These are phyloP conservation scores for Drosophila lacertosa DNA, from an alignment of 1,140 invertebrate species.

Conservation along the genomic window DNA sequence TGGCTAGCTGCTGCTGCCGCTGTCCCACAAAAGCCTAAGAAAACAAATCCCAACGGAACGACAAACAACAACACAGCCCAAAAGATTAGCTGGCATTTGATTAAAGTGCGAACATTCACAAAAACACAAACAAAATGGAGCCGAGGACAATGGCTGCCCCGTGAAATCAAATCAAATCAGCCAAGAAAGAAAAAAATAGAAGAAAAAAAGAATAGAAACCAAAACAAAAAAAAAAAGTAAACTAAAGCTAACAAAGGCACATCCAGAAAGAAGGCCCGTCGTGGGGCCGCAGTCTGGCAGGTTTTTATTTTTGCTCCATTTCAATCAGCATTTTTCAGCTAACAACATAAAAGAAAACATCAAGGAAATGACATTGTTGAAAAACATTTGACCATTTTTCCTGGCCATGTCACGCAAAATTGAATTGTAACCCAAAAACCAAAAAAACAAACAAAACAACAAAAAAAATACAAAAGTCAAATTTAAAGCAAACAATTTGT, in stretches of 20 bases:
- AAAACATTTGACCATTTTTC: constrained; percentile 79
- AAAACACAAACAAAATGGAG: constrained; percentile 27
- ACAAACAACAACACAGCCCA: constrained; percentile 38
- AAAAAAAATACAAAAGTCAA: constrained; percentile 26
- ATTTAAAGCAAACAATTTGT: constrained; percentile 14
- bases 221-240: constrained; percentile 52
- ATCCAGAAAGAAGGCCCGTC: constrained; percentile 28
- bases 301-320: constrained; percentile 45
- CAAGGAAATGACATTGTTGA: constrained; percentile 74
- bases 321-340: constrained; percentile 72
- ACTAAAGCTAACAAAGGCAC: constrained; percentile 57
- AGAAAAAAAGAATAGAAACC: constrained; percentile 36
- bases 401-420: constrained; percentile 60
- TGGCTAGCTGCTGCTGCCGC: constrained; percentile 27
- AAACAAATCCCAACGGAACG: constrained; percentile 48
- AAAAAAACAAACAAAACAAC: constrained; percentile 30
- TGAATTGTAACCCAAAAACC: constrained; percentile 64
- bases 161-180: constrained; percentile 73
- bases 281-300: background rate
- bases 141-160: constrained; percentile 48
- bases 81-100: constrained; percentile 72
- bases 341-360: constrained; percentile 61
- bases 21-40: constrained; percentile 30
- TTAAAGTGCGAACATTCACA: constrained; percentile 75
- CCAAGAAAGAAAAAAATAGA: constrained; percentile 24